phyloP scores from a whole-genome alignment of 2,113 vertebrate genomes.

The Trinectes maculatus region DNA sequence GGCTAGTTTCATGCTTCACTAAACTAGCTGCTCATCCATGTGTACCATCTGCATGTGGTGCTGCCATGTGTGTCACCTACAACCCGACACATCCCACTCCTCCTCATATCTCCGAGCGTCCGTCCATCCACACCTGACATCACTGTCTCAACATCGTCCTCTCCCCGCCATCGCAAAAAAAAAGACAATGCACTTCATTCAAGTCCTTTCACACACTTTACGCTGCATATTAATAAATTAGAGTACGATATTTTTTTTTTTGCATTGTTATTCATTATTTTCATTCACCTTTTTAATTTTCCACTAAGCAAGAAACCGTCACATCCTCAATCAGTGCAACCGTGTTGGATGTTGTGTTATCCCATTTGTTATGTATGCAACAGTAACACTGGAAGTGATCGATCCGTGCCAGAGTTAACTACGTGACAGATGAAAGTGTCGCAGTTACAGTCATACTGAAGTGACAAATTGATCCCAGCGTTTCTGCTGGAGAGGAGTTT shows the following conservation, averaged over 20 bases:
- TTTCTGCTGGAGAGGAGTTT: conserved; percentile 63
- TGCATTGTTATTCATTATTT: conserved; percentile 38
- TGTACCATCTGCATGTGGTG: conserved; percentile 78
- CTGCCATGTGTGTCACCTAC: conserved; percentile 77
- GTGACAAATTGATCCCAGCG: conserved; percentile 68
- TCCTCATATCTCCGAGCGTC: conserved; percentile 49
- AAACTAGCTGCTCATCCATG: conserved; percentile 76
- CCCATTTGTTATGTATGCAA: conserved; percentile 71
- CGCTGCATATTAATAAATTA: conserved; percentile 46
- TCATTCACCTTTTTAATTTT: conserved; percentile 65
- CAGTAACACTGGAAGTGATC: conserved; percentile 67
- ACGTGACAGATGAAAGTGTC: conserved; percentile 78
- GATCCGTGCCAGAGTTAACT: conserved; percentile 73
- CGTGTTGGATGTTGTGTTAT: conserved; percentile 34
- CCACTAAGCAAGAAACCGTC: conserved; percentile 46
- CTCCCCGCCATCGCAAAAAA: conserved; percentile 28
- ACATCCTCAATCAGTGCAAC: conserved; percentile 46
- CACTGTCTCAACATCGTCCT: conserved; percentile 31
- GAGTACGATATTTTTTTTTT: conserved; percentile 25
- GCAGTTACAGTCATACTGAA: conserved; percentile 69
- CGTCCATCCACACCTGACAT: conserved; percentile 57
- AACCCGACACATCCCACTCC: conserved; percentile 63
- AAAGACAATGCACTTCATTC: conserved; percentile 36
- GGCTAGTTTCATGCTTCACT: conserved; percentile 73
- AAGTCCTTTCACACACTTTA: conserved; percentile 41